Evolutionary conservation across 1,140 invertebrate genomes (phyloP), one percentile per base, ranked within the genome.

Genomic region (Harpegnathos saltator): DNA sequence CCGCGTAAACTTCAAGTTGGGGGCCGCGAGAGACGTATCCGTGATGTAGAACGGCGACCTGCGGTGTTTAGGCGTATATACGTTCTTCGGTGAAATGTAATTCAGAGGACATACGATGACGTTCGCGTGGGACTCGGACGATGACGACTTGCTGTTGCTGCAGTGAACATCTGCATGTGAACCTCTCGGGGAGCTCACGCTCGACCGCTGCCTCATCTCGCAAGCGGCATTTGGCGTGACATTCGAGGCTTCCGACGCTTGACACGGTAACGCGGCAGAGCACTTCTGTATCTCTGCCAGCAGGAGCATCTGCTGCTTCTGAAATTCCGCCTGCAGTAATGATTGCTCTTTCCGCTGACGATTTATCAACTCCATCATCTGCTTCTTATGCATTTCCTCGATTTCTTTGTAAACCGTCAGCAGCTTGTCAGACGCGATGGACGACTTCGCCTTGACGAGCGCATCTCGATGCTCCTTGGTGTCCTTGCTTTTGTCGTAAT

Each of bases 271-370:
- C 62, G 85, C 90, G 19, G 91, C 91, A 85, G 93, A 93, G 24
- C 91, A 91, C n/a, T 94, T 95, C 87, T 95, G 95, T 48, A 96
- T 93, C 83, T 96, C 95, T 17, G 92, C 93, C 58, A 95, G 91
- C 22, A 96, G 86, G 72, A 95, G 90, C 77, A 94, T 93, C 83
- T 96, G 95, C 84, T 96, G 96, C 58, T 95, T 95, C 74, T 96
- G 95, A 89, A 96, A 96, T 44, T 95, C 94, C 84, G 96, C 94
- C 84, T 96, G 95, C 58, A 96, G 91, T 2, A 95, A 89, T 19
- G 94, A 88, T 85, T 96, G 95, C 85, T 96, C 96, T 14, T 92
- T 94, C 73, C 95, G 95, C 85, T 96, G 95, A 52, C 95, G 95
- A 66, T 95, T 94, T 4, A 96, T 91, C 61, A 96, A 85, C 52